Evolutionary conservation across 2,888 invertebrate genomes (phyloP).

Genomic region (Lepidonotus clava): DNA sequence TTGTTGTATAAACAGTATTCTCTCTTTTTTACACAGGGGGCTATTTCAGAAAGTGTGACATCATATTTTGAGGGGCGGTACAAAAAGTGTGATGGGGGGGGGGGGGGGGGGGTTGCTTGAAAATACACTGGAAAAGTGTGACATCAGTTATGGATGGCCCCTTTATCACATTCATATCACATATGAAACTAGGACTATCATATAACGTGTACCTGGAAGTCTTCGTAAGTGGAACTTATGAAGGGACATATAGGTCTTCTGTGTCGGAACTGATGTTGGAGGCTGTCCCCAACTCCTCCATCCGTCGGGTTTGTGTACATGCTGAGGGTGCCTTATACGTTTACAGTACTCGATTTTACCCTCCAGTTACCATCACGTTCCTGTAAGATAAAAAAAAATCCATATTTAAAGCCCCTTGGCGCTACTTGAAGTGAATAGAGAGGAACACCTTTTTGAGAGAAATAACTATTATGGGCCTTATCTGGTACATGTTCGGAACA

Average conservation of each 20-base stretch:
- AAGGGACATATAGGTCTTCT: slow-evolving; percentile 59
- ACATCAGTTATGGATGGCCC: neutral
- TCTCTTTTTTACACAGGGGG: neutral
- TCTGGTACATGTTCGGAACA: too few species aligned
- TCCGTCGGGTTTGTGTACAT: too few species aligned
- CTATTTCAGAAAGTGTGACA: neutral
- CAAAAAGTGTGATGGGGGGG: neutral
- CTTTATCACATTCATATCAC: neutral
- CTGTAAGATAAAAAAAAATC: too few species aligned
- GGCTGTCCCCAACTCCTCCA: too few species aligned
- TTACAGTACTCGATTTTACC: too few species aligned
- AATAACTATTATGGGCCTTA: too few species aligned
- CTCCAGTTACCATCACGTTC: too few species aligned
- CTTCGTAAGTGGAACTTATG: slow-evolving; percentile 63
- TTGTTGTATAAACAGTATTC: too few species aligned
- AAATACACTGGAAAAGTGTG: neutral
- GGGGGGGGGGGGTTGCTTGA: neutral
- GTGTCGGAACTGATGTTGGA: neutral
- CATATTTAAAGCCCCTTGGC: too few species aligned
- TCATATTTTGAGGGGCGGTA: neutral
- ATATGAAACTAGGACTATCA: neutral
- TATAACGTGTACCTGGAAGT: slow-evolving; percentile 61
- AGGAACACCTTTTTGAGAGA: too few species aligned
- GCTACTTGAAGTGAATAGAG: too few species aligned
- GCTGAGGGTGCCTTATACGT: too few species aligned